These are phyloP conservation scores for Spodoptera frugiperda DNA, from an alignment of 1,140 invertebrate species.

Conservation along the genomic window DNA sequence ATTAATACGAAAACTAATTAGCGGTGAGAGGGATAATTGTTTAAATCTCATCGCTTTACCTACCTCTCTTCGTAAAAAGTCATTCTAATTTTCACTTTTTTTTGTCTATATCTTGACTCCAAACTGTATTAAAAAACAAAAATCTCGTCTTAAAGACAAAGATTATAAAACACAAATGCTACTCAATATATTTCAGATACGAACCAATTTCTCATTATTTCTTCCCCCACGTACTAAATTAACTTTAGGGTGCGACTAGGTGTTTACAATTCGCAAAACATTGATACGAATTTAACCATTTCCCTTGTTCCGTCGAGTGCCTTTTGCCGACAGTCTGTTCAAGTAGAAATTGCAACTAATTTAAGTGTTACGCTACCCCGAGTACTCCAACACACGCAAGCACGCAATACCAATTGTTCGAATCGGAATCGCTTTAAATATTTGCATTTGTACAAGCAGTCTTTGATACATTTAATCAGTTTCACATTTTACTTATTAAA, in stretches of 20 bases:
- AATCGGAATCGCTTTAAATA: slow-evolving; percentile 44
- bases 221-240: slow-evolving; percentile 24
- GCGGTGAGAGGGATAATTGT: no score
- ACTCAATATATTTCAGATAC: slow-evolving; percentile 19
- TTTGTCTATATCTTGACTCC: background rate
- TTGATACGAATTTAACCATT: slow-evolving; percentile 74
- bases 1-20: no score
- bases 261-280: slow-evolving; percentile 52
- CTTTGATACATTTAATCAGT: slow-evolving; percentile 33
- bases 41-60: no score
- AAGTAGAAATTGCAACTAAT: slow-evolving; percentile 83
- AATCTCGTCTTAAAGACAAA: background rate
- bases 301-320: slow-evolving; percentile 72
- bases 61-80: no score
- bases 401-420: slow-evolving; percentile 66
- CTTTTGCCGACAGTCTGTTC: slow-evolving; percentile 68
- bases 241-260: slow-evolving; percentile 31
- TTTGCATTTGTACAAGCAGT: slow-evolving; percentile 18
- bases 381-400: slow-evolving; percentile 78
- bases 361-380: slow-evolving; percentile 76
- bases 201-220: slow-evolving; percentile 9
- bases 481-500: background rate
- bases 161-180: background rate
- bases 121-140: background rate
- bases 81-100: no score